phyloP scores from a whole-genome alignment of 2,888 invertebrate species.

The Frankliniella fusca region DNA sequence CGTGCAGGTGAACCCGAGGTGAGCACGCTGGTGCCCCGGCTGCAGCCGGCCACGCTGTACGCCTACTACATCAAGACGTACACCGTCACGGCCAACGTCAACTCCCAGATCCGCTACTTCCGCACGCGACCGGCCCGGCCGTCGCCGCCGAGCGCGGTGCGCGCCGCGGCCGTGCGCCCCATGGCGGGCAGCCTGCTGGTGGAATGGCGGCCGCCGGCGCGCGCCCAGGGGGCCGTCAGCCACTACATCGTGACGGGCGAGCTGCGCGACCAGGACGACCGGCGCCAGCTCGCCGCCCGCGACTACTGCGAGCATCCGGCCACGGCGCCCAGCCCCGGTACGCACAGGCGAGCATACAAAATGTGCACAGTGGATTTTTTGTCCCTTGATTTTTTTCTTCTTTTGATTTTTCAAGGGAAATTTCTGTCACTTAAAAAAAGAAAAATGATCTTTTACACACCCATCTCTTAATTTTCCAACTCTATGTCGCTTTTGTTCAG shows the following conservation, averaged over 20 bases:
- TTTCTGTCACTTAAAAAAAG: too few relatives aligned
- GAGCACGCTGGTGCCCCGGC: slow-evolving; percentile 44
- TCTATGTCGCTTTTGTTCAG: too few relatives aligned
- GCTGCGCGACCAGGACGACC: slow-evolving; percentile 41
- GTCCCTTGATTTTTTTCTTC: too few relatives aligned
- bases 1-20: slow-evolving; percentile 43
- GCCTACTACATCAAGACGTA: slow-evolving; percentile 68
- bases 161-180: background rate
- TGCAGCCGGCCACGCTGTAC: slow-evolving; percentile 67
- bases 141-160: background rate
- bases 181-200: slow-evolving; percentile 43
- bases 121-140: background rate
- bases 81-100: slow-evolving; percentile 46
- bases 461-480: too few relatives aligned
- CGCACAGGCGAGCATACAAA: background rate
- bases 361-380: too few relatives aligned
- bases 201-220: slow-evolving; percentile 58
- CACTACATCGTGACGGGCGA: slow-evolving; percentile 51
- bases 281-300: slow-evolving; percentile 43
- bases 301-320: slow-evolving; percentile 47
- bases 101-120: slow-evolving; percentile 73
- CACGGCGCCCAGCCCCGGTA: background rate
- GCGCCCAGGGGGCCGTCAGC: slow-evolving; percentile 57
- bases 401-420: too few relatives aligned
- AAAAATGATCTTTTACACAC: too few relatives aligned